phyloP scores from a whole-genome alignment of 2,113 vertebrate genomes.

The Gavia stellata region DNA sequence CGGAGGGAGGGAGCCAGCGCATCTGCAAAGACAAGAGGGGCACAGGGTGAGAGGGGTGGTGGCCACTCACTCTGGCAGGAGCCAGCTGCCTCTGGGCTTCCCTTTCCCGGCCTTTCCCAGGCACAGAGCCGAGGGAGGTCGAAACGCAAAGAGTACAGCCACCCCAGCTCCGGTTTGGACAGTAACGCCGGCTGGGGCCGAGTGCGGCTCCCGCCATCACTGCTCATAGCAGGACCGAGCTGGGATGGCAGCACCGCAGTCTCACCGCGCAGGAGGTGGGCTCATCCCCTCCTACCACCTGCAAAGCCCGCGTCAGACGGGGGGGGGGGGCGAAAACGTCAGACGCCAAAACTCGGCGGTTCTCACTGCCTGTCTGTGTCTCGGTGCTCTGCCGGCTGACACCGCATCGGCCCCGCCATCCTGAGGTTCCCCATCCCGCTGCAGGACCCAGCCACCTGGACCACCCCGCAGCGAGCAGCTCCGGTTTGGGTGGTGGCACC shows the following conservation, averaged over 20 bases:
- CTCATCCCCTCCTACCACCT: background rate
- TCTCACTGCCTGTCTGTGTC: accelerated
- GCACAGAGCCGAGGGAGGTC: accelerated
- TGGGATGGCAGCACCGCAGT: background rate
- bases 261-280: background rate
- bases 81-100: background rate
- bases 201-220: accelerated
- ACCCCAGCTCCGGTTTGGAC: accelerated
- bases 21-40: background rate
- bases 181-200: background rate
- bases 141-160: background rate
- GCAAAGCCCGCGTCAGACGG: accelerated
- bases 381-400: accelerated
- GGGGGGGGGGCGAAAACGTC: accelerated
- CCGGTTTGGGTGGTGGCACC: background rate
- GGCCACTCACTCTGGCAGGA: background rate
- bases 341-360: background rate
- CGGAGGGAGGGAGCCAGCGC: conserved; percentile 65
- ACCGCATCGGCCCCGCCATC: accelerated
- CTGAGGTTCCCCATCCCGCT: accelerated
- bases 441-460: background rate
- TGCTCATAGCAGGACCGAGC: background rate
- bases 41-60: background rate
- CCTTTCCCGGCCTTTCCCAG: background rate
- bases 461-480: background rate